Base-by-base conservation (phyloP, 2,888 invertebrate species). In the Platynereis dumerilii region DNA sequence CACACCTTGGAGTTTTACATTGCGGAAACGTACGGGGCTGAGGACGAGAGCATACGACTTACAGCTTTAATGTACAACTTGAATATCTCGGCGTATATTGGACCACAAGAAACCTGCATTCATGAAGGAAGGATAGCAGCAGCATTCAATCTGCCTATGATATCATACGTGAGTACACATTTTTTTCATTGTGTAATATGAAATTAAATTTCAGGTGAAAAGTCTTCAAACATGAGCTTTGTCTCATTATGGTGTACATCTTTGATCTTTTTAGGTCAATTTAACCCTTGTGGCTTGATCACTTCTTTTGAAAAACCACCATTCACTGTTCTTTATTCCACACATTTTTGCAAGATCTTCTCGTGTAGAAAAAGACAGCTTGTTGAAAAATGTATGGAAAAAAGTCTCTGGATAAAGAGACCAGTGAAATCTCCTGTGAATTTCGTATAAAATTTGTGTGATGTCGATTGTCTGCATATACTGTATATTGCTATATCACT, bases 61-160 rank as follows among this genome's bases (percentile, higher is more conserved):
- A 94, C 94, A 29, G 94, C 94, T 0, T 60, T 72, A 29, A 87
- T 91, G 20, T 85, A 94, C 52, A 93, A 94, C 91, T 91, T 90
- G 58, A 92, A 94, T 78, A 90, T 96, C 61, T 90, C 92, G 1
- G 95, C 90, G 42, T 94, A 93, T 82, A 92, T 96, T 74, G 96
- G 95, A 0, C 92, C 92, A 0, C 92, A 92, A 80, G 93, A 93
- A 83, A 92, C 94, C 0, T 83, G 96, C 83, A 90, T 93, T 24
- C 94, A 95, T 83, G 96, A 96, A 85, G 96, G 93, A 0, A 89
- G 92, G 73, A 92, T 96, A 90, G 95, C 96, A 0, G 92, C 94
- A 0, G 92, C 94, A 52, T 94, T 96, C 85, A 94, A 96, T 84
- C 86, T 95, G 58, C 94, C 95, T 3, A 96, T 96, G 96, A 92